phyloP scores from a whole-genome alignment of 2,797 vertebrate genomes.

The Nannoperca australis region DNA sequence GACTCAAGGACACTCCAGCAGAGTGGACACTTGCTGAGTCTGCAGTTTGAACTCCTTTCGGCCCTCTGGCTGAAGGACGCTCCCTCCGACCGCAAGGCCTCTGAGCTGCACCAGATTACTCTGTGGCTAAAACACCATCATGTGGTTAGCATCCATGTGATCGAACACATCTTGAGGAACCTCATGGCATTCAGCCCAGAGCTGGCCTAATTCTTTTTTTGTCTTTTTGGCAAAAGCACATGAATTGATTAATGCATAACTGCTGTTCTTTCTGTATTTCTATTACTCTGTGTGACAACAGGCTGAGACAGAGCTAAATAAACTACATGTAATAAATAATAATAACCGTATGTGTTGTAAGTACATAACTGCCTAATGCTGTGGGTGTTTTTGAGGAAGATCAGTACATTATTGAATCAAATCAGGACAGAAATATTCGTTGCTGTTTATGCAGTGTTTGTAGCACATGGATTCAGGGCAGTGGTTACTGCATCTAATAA shows the following conservation, averaged over 20 bases:
- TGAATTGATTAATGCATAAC: neutral
- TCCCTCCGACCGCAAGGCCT: neutral
- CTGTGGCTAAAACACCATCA: slow-evolving; percentile 15
- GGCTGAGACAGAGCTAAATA: neutral
- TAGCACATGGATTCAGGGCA: neutral
- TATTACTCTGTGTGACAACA: no score
- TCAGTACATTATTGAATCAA: neutral
- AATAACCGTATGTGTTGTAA: neutral
- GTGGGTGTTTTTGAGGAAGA: neutral
- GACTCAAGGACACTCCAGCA: slow-evolving; percentile 32
- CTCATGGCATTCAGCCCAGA: slow-evolving; percentile 16
- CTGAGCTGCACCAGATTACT: neutral
- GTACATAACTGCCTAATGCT: neutral
- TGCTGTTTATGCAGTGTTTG: neutral
- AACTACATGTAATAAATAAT: neutral
- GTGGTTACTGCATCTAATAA: neutral
- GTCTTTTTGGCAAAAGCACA: neutral
- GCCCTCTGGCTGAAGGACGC: slow-evolving; percentile 27
- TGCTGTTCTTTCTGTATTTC: neutral
- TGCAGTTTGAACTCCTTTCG: slow-evolving; percentile 36
- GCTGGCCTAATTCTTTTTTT: neutral
- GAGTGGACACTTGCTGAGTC: slow-evolving; percentile 44
- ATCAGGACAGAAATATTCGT: neutral
- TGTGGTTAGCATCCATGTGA: slow-evolving; percentile 16
- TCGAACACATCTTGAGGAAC: slow-evolving; percentile 11